phyloP scores from a whole-genome alignment of 2,797 vertebrate genomes.

The Sarcophilus harrisii region DNA sequence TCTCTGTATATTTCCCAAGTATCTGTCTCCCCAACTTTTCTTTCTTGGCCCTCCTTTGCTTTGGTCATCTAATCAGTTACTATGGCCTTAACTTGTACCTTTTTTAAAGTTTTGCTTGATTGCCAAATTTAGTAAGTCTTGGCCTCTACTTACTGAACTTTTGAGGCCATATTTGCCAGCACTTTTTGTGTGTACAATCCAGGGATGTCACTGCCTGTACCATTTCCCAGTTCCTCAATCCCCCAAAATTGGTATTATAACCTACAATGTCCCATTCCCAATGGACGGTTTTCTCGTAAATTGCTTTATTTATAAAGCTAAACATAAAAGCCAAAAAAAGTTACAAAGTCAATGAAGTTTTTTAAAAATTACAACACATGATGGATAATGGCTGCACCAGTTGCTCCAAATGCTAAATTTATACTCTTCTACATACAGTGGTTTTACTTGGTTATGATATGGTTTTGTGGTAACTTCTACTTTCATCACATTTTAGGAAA shows the following conservation, averaged over 20 bases:
- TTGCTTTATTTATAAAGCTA: slow-evolving; percentile 85
- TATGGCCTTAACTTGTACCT: neutral
- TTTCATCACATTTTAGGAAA: slow-evolving; percentile 71
- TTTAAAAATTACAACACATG: slow-evolving; percentile 74
- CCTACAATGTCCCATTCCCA: slow-evolving; percentile 77
- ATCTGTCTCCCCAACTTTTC: neutral
- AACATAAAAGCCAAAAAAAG: slow-evolving; percentile 81
- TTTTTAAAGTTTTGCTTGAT: neutral
- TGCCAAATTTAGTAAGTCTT: neutral
- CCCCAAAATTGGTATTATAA: slow-evolving; percentile 65
- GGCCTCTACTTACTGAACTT: neutral
- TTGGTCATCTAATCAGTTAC: neutral
- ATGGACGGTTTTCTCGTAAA: slow-evolving; percentile 75
- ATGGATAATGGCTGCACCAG: slow-evolving; percentile 68
- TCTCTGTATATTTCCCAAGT: neutral
- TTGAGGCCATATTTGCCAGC: neutral
- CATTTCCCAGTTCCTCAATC: neutral
- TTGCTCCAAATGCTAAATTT: slow-evolving; percentile 71
- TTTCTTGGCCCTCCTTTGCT: neutral
- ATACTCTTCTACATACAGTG: slow-evolving; percentile 77
- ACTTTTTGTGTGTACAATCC: neutral
- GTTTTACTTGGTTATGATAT: slow-evolving; percentile 70
- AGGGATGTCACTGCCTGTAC: neutral
- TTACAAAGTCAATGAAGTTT: slow-evolving; percentile 75
- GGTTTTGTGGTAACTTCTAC: slow-evolving; percentile 74